Evolutionary conservation across 1,140 invertebrate species (phyloP).

Genomic region (Pomacea maculata): DNA sequence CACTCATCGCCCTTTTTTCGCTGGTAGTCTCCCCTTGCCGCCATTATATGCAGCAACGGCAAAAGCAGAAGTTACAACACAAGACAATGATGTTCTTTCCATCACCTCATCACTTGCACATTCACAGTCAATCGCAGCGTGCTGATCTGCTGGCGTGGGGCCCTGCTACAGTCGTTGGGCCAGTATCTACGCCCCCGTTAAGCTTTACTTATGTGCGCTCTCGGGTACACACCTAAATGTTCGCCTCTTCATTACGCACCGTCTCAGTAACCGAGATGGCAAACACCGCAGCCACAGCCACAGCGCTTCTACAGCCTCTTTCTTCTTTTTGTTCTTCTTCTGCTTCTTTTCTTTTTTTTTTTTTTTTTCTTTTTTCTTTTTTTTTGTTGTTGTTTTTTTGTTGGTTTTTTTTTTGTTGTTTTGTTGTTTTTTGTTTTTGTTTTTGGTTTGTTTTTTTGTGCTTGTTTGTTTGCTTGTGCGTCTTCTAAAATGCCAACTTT

Average conservation of each 20-base stretch:
- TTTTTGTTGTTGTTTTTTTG: too few species aligned
- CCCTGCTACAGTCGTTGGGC: not conserved
- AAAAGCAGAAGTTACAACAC: constrained; percentile 1
- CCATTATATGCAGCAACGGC: not conserved
- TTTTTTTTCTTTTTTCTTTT: too few species aligned
- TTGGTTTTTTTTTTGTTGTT: too few species aligned
- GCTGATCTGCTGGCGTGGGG: not conserved
- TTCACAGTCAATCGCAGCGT: not conserved
- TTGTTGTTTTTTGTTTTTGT: too few species aligned
- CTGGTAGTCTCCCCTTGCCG: not conserved
- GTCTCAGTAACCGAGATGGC: not conserved
- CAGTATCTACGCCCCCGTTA: not conserved
- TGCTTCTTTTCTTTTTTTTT: too few species aligned
- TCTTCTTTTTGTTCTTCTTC: too few species aligned
- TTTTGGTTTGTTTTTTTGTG: too few species aligned
- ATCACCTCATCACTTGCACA: constrained; percentile 1
- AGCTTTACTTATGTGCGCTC: constrained; percentile 1
- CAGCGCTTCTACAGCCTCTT: not conserved
- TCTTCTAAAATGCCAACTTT: too few species aligned
- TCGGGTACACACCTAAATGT: not conserved
- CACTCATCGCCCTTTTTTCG: constrained; percentile 2
- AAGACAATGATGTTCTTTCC: constrained; percentile 5
- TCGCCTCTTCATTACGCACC: not conserved
- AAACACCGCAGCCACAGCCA: not conserved
- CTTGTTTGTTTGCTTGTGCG: too few species aligned